A percentile compares a stretch with the other conserved stretches of the same genome.
Evolutionary conservation across 2,797 vertebrate species (phyloP).

Genomic region (Arrhamphus sclerolepis): DNA sequence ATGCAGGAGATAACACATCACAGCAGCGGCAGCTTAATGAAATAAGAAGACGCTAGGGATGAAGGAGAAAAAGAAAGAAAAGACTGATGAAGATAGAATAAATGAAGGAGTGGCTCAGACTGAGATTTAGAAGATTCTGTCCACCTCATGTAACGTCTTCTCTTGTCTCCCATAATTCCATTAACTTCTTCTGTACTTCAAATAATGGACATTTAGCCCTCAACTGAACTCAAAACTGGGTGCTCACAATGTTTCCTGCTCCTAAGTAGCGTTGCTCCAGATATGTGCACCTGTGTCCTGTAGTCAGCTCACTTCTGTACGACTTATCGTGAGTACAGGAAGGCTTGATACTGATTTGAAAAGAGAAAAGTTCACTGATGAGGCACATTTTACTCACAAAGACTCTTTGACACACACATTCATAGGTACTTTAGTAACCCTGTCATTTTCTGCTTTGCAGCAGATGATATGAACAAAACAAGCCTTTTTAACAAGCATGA

Average conservation of each 20-base stretch:
- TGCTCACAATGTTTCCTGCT: constrained; percentile 12
- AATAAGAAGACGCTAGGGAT: constrained; percentile 29
- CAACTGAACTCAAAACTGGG: constrained; percentile 15
- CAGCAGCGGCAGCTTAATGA: constrained; percentile 53
- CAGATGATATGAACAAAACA: neutral
- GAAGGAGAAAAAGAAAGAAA: constrained; percentile 9
- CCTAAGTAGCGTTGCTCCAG: neutral
- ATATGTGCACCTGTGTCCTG: constrained; percentile 9
- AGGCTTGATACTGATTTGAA: neutral
- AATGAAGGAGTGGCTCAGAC: constrained; percentile 8
- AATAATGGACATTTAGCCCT: constrained; percentile 22
- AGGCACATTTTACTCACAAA: neutral
- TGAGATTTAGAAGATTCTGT: constrained; percentile 23
- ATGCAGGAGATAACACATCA: constrained; percentile 67
- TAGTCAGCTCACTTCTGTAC: neutral
- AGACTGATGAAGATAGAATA: constrained; percentile 15
- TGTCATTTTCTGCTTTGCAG: neutral
- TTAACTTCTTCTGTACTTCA: constrained; percentile 25
- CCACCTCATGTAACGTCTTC: constrained; percentile 18
- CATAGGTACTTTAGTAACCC: neutral
- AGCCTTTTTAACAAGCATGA: constrained; percentile 30
- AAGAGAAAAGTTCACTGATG: too few species aligned
- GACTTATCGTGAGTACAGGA: neutral
- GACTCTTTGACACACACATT: neutral
- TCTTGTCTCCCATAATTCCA: constrained; percentile 5